Evolutionary conservation across 2,797 vertebrate genomes (phyloP).

Genomic region (Lagorchestes hirsutus): DNA sequence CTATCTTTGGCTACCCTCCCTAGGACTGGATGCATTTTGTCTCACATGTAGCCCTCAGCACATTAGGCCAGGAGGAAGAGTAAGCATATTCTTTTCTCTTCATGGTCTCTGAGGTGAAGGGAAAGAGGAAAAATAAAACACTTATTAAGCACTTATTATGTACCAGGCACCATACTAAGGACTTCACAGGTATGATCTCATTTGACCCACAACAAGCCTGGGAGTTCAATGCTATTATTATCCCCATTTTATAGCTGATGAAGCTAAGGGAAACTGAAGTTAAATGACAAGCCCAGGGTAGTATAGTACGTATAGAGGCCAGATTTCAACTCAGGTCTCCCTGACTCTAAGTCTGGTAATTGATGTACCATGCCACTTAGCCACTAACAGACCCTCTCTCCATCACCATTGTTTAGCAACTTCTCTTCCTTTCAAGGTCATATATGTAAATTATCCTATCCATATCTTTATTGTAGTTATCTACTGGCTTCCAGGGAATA

Average conservation of each 20-base stretch:
- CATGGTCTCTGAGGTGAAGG: not conserved
- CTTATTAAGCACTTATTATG: not conserved
- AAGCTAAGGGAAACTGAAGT: not conserved
- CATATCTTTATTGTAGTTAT: not conserved
- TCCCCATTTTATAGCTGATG: not conserved
- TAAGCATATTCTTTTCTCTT: not conserved
- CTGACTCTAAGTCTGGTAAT: too few species aligned
- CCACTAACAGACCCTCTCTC: not conserved
- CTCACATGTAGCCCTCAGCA: not conserved
- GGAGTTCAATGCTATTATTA: not conserved
- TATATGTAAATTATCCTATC: not conserved
- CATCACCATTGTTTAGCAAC: not conserved
- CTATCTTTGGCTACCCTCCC: not conserved
- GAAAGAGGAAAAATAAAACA: not conserved
- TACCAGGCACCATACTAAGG: not conserved
- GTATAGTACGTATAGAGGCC: not conserved
- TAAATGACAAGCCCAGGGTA: not conserved
- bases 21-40: not conserved
- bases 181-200: not conserved
- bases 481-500: not conserved
- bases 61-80: not conserved
- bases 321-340: too few species aligned
- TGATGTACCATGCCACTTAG: not conserved
- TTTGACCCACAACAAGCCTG: not conserved
- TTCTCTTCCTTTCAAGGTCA: not conserved